Evolutionary conservation across 30 jellyfish, hydroid and myxozoan species (phyloP), one percentile per base, ranked within the genome.

Genomic region (Morbakka virulenta): DNA sequence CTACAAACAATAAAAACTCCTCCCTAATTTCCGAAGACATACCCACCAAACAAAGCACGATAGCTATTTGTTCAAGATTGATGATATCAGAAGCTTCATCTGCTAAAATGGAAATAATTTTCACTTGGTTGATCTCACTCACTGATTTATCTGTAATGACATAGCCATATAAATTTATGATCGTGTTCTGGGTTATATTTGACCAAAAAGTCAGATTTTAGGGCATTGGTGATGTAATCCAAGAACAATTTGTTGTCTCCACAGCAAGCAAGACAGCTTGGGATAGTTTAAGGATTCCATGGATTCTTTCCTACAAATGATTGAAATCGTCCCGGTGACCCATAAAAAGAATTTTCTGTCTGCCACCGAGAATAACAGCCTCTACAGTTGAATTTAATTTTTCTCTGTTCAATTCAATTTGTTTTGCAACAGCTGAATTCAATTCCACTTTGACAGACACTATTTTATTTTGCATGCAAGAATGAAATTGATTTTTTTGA

Each of bases 151-250:
- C 76, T 4, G 33, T 25, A 6, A 79, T 69, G 23, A 49, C 24
- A 13, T 32, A 13, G 9, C 96, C 96, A 69, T 86, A 66, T 32
- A 63, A 23, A 20, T 68, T 35, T 4, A 76, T 35, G 13, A 80
- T 32, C 20, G 49, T 62, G 48, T 89, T 76, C 76, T 89, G 95
- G 4, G 69, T 80, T 31, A 80, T 74, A 50, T 88, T 88, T 21
- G 97, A 74, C 12, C 74, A 50, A 74, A 71, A 88, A 1, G 91
- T 80, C 90, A 62, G 67, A 31, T 36, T 66, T 47, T 20, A 90
- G 75, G 33, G 95, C 91, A 71, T 65, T 72, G 3, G n/a, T 20
- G 14, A 80, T 14, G 72, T 70, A 72, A 17, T 72, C 69, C 61
- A 34, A 49, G 27, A 87, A 53, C n/a, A n/a, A 2, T 14, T 6